phyloP scores from a whole-genome alignment of 2,888 invertebrate species.

The Nymphalis c-album region DNA sequence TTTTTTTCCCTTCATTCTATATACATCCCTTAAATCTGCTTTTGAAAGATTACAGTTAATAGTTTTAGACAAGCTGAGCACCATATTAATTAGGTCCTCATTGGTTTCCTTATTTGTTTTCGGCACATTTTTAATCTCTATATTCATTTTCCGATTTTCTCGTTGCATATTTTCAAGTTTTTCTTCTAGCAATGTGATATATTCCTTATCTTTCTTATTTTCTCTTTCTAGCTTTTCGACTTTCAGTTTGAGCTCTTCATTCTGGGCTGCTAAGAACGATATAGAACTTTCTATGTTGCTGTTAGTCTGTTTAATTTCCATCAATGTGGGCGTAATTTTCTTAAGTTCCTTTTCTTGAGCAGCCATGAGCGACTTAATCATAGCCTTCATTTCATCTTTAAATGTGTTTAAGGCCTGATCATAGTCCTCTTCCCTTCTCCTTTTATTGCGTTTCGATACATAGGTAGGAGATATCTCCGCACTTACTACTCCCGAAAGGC shows the following conservation, averaged over 20 bases:
- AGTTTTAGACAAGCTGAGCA: not conserved
- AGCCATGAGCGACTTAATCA: constrained; percentile 4
- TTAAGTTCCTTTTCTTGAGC: not conserved
- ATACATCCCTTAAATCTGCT: not conserved
- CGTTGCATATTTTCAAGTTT: constrained; percentile 1
- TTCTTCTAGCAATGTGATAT: not conserved
- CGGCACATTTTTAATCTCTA: not conserved
- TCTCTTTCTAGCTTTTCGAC: not conserved
- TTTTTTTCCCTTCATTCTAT: not conserved
- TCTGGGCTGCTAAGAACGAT: not conserved
- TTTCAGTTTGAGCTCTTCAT: not conserved
- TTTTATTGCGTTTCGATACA: constrained; percentile 1
- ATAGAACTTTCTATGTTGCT: not conserved
- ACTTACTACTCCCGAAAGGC: constrained; percentile 2
- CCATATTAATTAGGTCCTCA: not conserved
- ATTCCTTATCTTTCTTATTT: not conserved
- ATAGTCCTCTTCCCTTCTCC: not conserved
- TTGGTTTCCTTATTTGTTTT: not conserved
- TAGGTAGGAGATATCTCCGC: constrained; percentile 2
- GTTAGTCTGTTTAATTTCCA: not conserved
- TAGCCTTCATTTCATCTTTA: not conserved
- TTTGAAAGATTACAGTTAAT: not conserved
- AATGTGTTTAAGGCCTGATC: not conserved
- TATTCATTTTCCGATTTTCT: not conserved
- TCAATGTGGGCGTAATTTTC: not conserved